These are phyloP conservation scores for Hylaea fasciaria DNA, from an alignment of 2,888 invertebrate species.

Conservation along the genomic window DNA sequence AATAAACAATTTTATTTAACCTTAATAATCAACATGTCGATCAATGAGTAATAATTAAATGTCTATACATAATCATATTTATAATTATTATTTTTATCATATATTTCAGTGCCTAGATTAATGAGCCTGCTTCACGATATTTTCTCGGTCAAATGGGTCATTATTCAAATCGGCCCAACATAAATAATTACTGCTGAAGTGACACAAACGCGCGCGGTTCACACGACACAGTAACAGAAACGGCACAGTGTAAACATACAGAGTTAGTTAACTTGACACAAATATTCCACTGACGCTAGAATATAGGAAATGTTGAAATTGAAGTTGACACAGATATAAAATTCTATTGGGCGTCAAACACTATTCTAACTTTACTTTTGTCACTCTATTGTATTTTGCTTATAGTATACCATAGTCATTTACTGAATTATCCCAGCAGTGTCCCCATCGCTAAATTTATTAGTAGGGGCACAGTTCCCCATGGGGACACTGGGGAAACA, in stretches of 20 bases:
- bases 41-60: background rate
- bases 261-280: slow-evolving; percentile 10
- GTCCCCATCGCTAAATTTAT: too few species aligned
- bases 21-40: background rate
- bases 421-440: too few species aligned
- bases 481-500: too few species aligned
- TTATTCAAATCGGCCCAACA: slow-evolving; percentile 11
- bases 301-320: too few species aligned
- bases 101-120: background rate
- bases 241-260: slow-evolving; percentile 7
- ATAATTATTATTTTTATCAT: background rate
- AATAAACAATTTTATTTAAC: too few species aligned
- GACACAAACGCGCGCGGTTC: slow-evolving; percentile 20
- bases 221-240: slow-evolving; percentile 12
- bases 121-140: background rate
- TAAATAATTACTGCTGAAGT: slow-evolving; percentile 14
- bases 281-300: background rate
- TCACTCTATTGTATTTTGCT: too few species aligned
- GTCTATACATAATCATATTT: too few species aligned
- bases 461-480: too few species aligned
- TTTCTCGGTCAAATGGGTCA: slow-evolving; percentile 13
- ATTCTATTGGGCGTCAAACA: too few species aligned
- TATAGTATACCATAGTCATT: too few species aligned
- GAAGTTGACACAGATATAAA: too few species aligned
- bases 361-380: too few species aligned